A percentile compares a stretch with the other conserved stretches of the same genome.
Evolutionary conservation across 2,888 invertebrate species (phyloP).

Genomic region (Asteroscopus sphinx): DNA sequence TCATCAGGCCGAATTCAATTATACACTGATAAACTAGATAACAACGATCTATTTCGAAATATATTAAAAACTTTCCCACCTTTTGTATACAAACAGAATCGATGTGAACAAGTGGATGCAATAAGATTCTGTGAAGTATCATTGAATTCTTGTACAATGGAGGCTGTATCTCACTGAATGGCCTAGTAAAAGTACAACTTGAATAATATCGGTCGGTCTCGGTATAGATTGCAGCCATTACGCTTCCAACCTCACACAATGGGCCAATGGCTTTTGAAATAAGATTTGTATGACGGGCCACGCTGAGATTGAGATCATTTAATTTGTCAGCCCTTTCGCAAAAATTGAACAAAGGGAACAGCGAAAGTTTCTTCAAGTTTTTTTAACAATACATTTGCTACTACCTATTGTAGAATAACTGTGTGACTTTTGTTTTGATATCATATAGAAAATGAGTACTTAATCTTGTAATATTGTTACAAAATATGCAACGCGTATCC

Average conservation of each 20-base stretch:
- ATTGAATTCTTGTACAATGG: slow-evolving; percentile 50
- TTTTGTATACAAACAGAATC: slow-evolving; percentile 51
- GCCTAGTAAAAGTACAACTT: slow-evolving; percentile 51
- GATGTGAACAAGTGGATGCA: slow-evolving; percentile 56
- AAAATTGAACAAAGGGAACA: slow-evolving; percentile 55
- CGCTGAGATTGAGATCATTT: slow-evolving; percentile 58
- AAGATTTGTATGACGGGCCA: slow-evolving; percentile 19
- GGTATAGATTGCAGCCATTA: slow-evolving; percentile 54
- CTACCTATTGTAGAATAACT: slow-evolving; percentile 47
- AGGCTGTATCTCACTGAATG: slow-evolving; percentile 44
- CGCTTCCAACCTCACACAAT: slow-evolving; percentile 27
- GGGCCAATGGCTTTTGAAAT: slow-evolving; percentile 47
- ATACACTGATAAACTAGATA: slow-evolving; percentile 30
- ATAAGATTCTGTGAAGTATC: slow-evolving; percentile 43
- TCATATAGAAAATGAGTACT: too few relatives aligned
- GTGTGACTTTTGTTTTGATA: too few relatives aligned
- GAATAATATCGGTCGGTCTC: slow-evolving; percentile 44
- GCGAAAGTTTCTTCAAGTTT: slow-evolving; percentile 61
- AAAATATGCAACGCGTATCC: not conserved
- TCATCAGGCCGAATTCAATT: slow-evolving; percentile 17
- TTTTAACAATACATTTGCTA: slow-evolving; percentile 47
- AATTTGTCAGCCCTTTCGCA: slow-evolving; percentile 66
- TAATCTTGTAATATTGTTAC: not conserved
- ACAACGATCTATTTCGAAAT: slow-evolving; percentile 41
- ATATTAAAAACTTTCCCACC: slow-evolving; percentile 60